Conservation (phyloP, 2,797 vertebrate genomes). For the Pipistrellus nathusii region DNA sequence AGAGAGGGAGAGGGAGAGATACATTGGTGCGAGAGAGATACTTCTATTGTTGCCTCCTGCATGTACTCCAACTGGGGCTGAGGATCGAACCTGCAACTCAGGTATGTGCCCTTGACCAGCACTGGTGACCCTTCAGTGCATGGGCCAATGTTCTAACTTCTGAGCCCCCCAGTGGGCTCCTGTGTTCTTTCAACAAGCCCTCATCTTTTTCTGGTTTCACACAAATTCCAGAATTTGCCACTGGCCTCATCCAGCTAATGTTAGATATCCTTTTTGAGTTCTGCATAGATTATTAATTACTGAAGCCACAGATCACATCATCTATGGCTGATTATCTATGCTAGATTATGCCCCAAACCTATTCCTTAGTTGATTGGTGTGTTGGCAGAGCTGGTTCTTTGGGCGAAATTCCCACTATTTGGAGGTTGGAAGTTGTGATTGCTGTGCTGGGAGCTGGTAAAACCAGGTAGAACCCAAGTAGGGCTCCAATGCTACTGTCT, state of each 20-base stretch:
- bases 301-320: neutral
- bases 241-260: neutral
- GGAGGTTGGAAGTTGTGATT: conserved; percentile 2
- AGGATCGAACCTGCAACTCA: too few species aligned
- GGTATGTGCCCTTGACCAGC: neutral
- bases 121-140: neutral
- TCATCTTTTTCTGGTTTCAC: neutral
- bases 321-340: neutral
- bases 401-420: neutral
- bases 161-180: neutral
- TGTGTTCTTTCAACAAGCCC: neutral
- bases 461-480: neutral
- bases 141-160: neutral
- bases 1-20: neutral
- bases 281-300: neutral
- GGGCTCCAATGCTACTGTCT: neutral
- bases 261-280: neutral
- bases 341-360: neutral
- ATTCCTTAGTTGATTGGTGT: neutral
- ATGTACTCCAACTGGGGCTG: neutral
- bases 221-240: neutral
- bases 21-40: neutral
- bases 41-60: neutral
- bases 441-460: neutral
- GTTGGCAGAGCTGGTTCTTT: neutral